phyloP scores from a whole-genome alignment of 2,888 invertebrate genomes.

The Pristionchus exspectatus region DNA sequence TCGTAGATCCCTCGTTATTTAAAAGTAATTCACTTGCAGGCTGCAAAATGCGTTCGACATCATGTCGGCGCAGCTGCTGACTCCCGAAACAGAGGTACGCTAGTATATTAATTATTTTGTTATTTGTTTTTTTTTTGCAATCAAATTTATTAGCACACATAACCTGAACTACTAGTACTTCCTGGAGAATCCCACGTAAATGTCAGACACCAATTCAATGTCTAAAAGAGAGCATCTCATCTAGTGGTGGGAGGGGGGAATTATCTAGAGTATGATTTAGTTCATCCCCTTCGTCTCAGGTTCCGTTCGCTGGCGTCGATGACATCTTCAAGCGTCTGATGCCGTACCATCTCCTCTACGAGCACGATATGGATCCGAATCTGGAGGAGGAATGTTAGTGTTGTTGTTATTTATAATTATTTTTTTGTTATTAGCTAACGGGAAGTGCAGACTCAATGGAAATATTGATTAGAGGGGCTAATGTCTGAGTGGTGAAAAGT shows the following conservation, averaged over 20 bases:
- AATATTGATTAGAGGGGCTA: too few relatives aligned
- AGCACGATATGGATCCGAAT: slow-evolving; percentile 22
- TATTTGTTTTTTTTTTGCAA: neutral
- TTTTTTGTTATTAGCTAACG: neutral
- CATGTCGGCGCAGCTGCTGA: neutral
- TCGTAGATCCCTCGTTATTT: neutral
- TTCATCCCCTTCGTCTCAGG: neutral
- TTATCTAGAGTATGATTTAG: too few relatives aligned
- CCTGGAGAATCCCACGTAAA: too few relatives aligned
- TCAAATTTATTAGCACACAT: too few relatives aligned
- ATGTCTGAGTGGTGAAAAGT: too few relatives aligned
- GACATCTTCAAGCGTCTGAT: slow-evolving; percentile 31
- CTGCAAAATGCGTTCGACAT: slow-evolving; percentile 24
- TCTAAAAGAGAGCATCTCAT: too few relatives aligned
- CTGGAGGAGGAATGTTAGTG: slow-evolving; percentile 32
- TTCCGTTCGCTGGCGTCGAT: neutral
- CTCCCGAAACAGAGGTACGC: slow-evolving; percentile 21
- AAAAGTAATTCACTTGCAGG: neutral
- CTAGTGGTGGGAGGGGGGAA: too few relatives aligned
- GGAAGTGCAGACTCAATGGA: too few relatives aligned
- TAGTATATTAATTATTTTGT: neutral
- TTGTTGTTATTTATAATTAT: neutral
- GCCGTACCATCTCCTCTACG: slow-evolving; percentile 49
- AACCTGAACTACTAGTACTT: too few relatives aligned
- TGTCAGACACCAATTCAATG: too few relatives aligned